A percentile compares a stretch with the other conserved stretches of the same genome.
phyloP scores from a whole-genome alignment of 2,888 invertebrate genomes.

The Dicyrtomina minuta region DNA sequence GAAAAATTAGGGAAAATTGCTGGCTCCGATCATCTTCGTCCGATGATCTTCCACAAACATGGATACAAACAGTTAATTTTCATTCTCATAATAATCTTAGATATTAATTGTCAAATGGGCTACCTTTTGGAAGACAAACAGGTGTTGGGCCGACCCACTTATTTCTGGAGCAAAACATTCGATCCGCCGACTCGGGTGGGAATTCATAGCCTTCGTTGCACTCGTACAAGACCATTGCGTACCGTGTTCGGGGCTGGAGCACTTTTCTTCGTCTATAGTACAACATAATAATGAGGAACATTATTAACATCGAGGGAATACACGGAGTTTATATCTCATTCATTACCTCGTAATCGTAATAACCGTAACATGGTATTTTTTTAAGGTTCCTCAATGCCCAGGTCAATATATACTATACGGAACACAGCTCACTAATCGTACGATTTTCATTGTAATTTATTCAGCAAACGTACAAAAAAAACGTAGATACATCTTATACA shows the following conservation, averaged over 20 bases:
- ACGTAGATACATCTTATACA: too few species aligned
- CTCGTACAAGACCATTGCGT: constrained; percentile 63
- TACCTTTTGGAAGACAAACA: constrained; percentile 57
- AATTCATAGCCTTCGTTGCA: constrained; percentile 62
- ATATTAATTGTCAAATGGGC: not conserved
- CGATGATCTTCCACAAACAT: too few species aligned
- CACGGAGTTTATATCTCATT: not conserved
- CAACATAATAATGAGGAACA: not conserved
- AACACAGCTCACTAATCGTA: not conserved
- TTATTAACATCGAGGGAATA: not conserved
- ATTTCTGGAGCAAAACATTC: constrained; percentile 63
- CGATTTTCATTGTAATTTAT: constrained; percentile 6
- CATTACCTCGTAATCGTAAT: not conserved
- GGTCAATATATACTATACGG: not conserved
- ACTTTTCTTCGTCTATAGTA: constrained; percentile 54
- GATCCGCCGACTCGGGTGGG: constrained; percentile 58
- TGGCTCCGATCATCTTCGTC: too few species aligned
- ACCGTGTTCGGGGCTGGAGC: constrained; percentile 58
- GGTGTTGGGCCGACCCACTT: constrained; percentile 64
- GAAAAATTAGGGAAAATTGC: too few species aligned
- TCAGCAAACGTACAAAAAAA: constrained; percentile 3
- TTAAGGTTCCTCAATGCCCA: not conserved
- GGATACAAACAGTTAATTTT: too few species aligned
- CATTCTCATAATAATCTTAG: too few species aligned
- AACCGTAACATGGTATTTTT: too few species aligned